Evolutionary conservation across 2,797 vertebrate species (phyloP).

Genomic region (Protosalanx chinensis): DNA sequence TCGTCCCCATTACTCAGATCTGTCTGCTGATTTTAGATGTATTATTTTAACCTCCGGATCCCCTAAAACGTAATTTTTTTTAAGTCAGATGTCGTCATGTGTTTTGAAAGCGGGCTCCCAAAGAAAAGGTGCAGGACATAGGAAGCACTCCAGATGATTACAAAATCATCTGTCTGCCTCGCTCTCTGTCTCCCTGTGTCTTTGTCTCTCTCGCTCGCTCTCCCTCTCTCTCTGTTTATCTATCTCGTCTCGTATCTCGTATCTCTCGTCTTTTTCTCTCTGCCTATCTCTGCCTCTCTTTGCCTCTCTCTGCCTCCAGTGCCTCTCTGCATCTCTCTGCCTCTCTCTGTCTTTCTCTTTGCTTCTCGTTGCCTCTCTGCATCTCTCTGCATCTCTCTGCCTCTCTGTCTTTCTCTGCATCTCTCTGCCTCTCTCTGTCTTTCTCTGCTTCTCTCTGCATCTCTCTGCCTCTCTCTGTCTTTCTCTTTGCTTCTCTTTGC

Average conservation of each 20-base stretch:
- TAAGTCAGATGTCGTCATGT: no score
- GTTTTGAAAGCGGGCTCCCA: no score
- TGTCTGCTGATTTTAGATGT: no score
- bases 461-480: slow-evolving; percentile 2
- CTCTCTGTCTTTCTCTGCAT: not conserved
- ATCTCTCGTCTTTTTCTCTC: not conserved
- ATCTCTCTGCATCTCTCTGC: not conserved
- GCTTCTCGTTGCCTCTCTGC: no score
- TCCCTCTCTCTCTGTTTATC: not conserved
- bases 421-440: not conserved
- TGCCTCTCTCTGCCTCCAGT: slow-evolving; percentile 8
- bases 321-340: not conserved
- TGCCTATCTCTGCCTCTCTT: not conserved
- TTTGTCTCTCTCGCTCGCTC: not conserved
- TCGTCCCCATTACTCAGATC: no score
- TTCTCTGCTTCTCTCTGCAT: not conserved
- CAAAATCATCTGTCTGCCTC: slow-evolving; percentile 27
- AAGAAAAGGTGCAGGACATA: not conserved
- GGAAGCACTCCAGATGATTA: slow-evolving; percentile 47
- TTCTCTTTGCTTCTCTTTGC: slow-evolving; percentile 15
- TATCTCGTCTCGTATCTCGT: no score
- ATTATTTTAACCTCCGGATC: no score
- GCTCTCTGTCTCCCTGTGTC: slow-evolving; percentile 9
- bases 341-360: not conserved
- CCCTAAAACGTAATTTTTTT: no score